Percentiles rank a stretch among this genome's conserved stretches.
These are phyloP conservation scores for Panthera leo DNA, from an alignment of 2,113 vertebrate species.

Conservation along the genomic window DNA sequence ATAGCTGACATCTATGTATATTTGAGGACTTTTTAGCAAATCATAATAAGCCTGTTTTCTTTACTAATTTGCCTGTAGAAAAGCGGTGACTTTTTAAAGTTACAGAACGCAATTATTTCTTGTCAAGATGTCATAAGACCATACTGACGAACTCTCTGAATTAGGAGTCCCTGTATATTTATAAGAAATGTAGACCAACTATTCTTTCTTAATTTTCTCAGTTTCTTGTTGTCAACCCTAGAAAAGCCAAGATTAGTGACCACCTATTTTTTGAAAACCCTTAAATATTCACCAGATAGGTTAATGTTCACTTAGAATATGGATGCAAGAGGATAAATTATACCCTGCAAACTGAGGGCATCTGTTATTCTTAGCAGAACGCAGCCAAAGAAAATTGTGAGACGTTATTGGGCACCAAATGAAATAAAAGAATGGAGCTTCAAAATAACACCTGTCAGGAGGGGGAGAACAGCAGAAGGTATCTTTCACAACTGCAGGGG, in stretches of 20 bases:
- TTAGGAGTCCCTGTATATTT: neutral
- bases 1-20: neutral
- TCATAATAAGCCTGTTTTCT: neutral
- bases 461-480: neutral
- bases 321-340: conserved; percentile 45
- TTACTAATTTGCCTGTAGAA: neutral
- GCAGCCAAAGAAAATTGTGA: conserved; percentile 35
- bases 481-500: conserved; percentile 11
- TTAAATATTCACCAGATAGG: neutral
- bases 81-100: conserved; percentile 20
- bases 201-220: conserved; percentile 27
- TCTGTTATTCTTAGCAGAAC: conserved; percentile 36
- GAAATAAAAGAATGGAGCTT: conserved; percentile 47
- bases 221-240: neutral
- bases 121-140: neutral
- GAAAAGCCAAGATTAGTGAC: neutral
- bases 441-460: conserved; percentile 49
- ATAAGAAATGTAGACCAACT: conserved; percentile 12
- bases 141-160: neutral
- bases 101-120: conserved; percentile 4
- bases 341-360: neutral
- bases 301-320: conserved; percentile 31
- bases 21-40: neutral
- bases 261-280: neutral
- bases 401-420: conserved; percentile 37